Evolutionary conservation across 1,140 invertebrate genomes (phyloP), one percentile per base, ranked within the genome.

Genomic region (Macrobrachium rosenbergii): DNA sequence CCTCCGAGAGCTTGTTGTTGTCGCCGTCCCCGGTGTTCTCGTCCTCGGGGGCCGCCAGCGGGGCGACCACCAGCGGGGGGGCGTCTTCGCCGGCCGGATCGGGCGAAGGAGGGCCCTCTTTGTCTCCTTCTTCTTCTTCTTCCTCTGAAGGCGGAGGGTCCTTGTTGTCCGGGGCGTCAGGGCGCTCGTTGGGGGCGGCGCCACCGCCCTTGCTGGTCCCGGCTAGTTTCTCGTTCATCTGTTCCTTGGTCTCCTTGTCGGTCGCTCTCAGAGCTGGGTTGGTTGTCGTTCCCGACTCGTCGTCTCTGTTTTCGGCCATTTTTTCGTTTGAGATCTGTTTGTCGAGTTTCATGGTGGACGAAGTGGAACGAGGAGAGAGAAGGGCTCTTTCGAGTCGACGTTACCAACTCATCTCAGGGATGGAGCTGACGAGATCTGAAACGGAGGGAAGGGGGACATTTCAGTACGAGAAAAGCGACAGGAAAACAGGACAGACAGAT

Each of bases 291-390:
- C 28, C 45, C 59, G 62, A 58, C 82, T 87, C 84, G 5, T 79
- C 76, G 58, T 87, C 84, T 62, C 75, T 87, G 16, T 87, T 87
- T 21, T 87, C 84, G 17, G 37, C 78, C 11, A 28, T 21, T 37
- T 80, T 80, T 6, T 87, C 84, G n/a, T 76, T 87, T 21, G 84
- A 76, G 52, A 87, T 87, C 37, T 87, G 84, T 75, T 87, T 82
- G 58, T 87, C 78, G 21, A 87, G 78, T 79, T 81, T 87, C 84
- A 87, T 87, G 43, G 37, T 62, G 78, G 7, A 21, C 3, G 10
- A 37, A 60, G 28, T n/a, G 60, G 80, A 67, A 52, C 21, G 16
- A 11, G 11, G 21, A 17, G 21, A 23, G 19, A n/a, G 19, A n/a
- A 28, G 5, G 21, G 67, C 21, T 37, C 17, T 23, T 37, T 69